These are phyloP conservation scores for Rhineura floridana DNA, from an alignment of 2,113 vertebrate species.

Conservation along the genomic window DNA sequence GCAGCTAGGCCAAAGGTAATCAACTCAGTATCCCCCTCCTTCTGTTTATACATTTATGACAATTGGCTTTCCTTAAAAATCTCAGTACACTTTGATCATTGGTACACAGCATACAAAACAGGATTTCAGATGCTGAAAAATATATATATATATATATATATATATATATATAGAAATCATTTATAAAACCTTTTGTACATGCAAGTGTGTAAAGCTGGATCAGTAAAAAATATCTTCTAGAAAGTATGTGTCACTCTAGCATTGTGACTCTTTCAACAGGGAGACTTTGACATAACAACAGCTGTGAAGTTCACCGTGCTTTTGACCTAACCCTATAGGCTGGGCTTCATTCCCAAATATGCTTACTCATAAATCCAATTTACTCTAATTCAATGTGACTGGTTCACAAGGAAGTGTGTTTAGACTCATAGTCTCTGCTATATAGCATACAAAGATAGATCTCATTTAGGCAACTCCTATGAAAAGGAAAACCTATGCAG, in stretches of 20 bases:
- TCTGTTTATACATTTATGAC: conserved; percentile 58
- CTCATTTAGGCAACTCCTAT: neutral
- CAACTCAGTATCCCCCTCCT: conserved; percentile 55
- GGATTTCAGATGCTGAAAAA: conserved; percentile 39
- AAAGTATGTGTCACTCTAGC: conserved; percentile 41
- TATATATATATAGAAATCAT: conserved; percentile 29
- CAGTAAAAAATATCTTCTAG: conserved; percentile 36
- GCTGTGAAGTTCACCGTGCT: conserved; percentile 53
- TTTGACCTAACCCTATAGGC: neutral
- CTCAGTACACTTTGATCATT: conserved; percentile 49
- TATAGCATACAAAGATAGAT: conserved; percentile 36
- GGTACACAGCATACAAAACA: conserved; percentile 48
- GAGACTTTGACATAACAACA: conserved; percentile 47
- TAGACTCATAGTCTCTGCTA: conserved; percentile 25
- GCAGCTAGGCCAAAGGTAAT: conserved; percentile 68
- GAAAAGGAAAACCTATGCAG: neutral
- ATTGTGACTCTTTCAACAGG: conserved; percentile 36
- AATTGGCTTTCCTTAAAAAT: conserved; percentile 53
- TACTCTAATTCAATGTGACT: neutral
- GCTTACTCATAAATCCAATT: conserved; percentile 10
- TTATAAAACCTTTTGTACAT: conserved; percentile 29
- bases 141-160: neutral
- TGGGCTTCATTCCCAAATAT: conserved; percentile 3
- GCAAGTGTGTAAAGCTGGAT: conserved; percentile 48
- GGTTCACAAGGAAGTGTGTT: neutral